Evolutionary conservation across 2,888 invertebrate genomes (phyloP), one percentile per base, ranked within the genome.

Genomic region (Pollenia amentaria): DNA sequence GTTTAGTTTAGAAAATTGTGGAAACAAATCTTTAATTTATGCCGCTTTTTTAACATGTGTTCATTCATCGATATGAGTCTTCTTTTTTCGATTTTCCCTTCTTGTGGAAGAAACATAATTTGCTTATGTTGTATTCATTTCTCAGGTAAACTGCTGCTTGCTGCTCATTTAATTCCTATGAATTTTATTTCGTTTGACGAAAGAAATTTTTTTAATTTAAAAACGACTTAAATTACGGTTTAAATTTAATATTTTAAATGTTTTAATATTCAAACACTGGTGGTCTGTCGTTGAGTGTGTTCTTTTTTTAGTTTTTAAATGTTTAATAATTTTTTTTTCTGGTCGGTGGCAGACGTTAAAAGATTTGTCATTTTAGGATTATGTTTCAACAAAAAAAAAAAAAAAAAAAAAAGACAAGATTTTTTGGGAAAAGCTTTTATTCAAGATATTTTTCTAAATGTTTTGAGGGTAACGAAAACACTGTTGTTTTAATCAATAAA

Each of bases 21-120:
- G 40, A 79, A 70, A 42, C 48, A 60, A 57, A 60, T 84, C 78
- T 84, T 84, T 79, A 73, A 62, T 73, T 84, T 60, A 62, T 69
- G 84, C 84, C 84, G 84, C 84, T 67, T 60, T 72, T 46, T 40
- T 8, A 70, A 78, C 78, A 78, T 84, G 84, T 84, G 84, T 84
- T 78, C 67, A 80, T 18, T 80, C 46, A 78, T 3, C 60, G 65
- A 38, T 62, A 69, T 70, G 21, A 69, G 38, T 76, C 42, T 65
- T n/a, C 55, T 29, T 42, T 18, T 69, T 55, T 14, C 3, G 7
- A 16, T 51, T 53, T n/a, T 60, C 21, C 60, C 21, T 21, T 60
- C 7, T 53, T 53, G 3, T 64, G 29, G n/a, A 16, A 44, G 2
- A 46, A 67, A 78, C 73, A 73, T 73, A 69, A 69, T 73, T 84